These are phyloP conservation scores for Lycodopsis pacificus DNA, from an alignment of 2,797 vertebrate species.

Conservation along the genomic window DNA sequence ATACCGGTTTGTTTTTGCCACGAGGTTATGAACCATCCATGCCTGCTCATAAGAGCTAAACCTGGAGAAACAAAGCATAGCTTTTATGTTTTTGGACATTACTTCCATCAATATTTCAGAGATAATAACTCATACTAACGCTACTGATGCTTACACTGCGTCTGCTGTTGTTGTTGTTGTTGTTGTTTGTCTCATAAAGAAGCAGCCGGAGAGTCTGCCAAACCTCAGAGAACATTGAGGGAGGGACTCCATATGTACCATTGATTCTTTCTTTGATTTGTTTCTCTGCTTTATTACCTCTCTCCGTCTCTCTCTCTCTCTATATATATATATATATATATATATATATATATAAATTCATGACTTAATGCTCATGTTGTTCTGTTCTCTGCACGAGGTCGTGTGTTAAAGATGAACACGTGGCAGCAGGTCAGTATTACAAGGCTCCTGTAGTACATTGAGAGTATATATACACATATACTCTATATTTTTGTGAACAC, in stretches of 20 bases:
- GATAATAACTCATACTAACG: neutral
- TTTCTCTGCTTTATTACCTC: slow-evolving; percentile 36
- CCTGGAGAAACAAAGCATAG: neutral
- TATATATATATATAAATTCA: slow-evolving; percentile 1
- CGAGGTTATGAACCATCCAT: neutral
- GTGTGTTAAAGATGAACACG: neutral
- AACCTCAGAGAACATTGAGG: slow-evolving; percentile 20
- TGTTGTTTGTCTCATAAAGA: slow-evolving; percentile 30
- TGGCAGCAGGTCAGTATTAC: too few relatives aligned
- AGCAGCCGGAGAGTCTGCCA: slow-evolving; percentile 8
- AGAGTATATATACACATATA: too few relatives aligned
- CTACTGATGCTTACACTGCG: neutral
- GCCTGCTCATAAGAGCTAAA: neutral
- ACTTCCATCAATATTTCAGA: neutral
- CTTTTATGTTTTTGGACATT: neutral
- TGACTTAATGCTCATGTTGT: slow-evolving; percentile 19
- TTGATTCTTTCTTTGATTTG: slow-evolving; percentile 44
- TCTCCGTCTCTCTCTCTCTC: neutral
- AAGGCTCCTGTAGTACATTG: too few relatives aligned
- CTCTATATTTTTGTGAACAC: too few relatives aligned
- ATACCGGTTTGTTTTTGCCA: neutral
- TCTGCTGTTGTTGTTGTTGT: slow-evolving; percentile 13
- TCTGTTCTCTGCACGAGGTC: neutral
- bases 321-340: neutral
- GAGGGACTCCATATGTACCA: slow-evolving; percentile 31